phyloP scores from a whole-genome alignment of 1,140 invertebrate genomes.

The Oppia nitens region DNA sequence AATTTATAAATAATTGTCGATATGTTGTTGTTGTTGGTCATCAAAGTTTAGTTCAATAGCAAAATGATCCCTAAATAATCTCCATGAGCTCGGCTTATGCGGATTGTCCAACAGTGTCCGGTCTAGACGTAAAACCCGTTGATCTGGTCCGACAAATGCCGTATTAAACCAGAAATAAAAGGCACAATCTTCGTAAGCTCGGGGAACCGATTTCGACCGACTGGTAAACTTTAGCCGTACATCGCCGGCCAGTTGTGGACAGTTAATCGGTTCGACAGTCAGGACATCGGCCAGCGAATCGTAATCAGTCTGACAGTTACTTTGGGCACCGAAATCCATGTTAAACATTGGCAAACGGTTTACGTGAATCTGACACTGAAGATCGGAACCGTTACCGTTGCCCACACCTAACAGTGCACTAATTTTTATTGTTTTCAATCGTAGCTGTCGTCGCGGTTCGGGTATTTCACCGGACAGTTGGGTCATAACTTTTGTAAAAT shows the following conservation, averaged over 20 bases:
- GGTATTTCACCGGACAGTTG: slow-evolving; percentile 30
- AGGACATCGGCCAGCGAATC: slow-evolving; percentile 27
- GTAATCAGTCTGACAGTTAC: slow-evolving; percentile 21
- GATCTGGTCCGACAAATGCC: slow-evolving; percentile 31
- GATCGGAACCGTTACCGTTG: slow-evolving; percentile 34
- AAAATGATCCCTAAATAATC: slow-evolving; percentile 31
- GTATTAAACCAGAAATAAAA: slow-evolving; percentile 42
- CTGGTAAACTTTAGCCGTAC: slow-evolving; percentile 33
- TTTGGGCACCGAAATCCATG: slow-evolving; percentile 24
- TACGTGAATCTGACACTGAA: slow-evolving; percentile 28
- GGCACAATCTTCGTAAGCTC: slow-evolving; percentile 36
- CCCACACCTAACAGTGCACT: slow-evolving; percentile 28
- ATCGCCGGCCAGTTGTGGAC: slow-evolving; percentile 30
- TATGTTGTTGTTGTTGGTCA: too few species aligned
- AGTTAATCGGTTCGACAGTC: slow-evolving; percentile 25
- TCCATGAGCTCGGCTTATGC: slow-evolving; percentile 36
- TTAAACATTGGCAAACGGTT: slow-evolving; percentile 28
- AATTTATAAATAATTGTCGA: too few species aligned
- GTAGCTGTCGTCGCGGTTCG: slow-evolving; percentile 15
- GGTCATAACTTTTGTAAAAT: slow-evolving; percentile 35
- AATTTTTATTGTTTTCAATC: slow-evolving; percentile 13
- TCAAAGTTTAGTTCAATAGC: slow-evolving; percentile 25
- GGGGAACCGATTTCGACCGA: slow-evolving; percentile 30
- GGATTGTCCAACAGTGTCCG: slow-evolving; percentile 37
- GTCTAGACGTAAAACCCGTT: slow-evolving; percentile 28